These are phyloP conservation scores for Myopa tessellatipennis DNA, from an alignment of 2,888 invertebrate genomes.

Conservation along the genomic window DNA sequence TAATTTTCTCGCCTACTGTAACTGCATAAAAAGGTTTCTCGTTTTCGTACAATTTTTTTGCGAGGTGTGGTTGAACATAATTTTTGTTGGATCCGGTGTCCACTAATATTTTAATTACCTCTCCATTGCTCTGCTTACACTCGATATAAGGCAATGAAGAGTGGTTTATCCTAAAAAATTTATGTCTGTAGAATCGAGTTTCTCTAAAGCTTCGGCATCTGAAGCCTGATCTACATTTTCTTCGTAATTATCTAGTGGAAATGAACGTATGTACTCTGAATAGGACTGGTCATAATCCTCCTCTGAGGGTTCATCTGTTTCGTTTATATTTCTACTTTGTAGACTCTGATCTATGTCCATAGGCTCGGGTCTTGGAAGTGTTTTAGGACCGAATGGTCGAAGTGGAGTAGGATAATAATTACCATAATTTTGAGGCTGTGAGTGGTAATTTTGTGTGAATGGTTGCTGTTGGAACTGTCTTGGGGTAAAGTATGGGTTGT, in stretches of 20 bases:
- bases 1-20: too few species aligned
- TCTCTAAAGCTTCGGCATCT: background rate
- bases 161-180: conserved; percentile 26
- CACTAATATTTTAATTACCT: conserved; percentile 12
- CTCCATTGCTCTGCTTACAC: conserved; percentile 5
- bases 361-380: too few species aligned
- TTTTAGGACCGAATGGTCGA: too few species aligned
- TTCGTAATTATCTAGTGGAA: background rate
- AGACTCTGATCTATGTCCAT: conserved; percentile 23
- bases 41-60: too few species aligned
- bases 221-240: background rate
- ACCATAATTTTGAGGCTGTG: too few species aligned
- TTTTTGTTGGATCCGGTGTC: conserved; percentile 34
- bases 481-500: background rate
- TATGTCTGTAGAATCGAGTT: background rate
- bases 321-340: conserved; percentile 22
- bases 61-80: too few species aligned
- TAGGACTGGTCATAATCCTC: too few species aligned
- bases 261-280: background rate
- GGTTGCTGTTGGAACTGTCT: background rate
- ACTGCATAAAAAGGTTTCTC: too few species aligned
- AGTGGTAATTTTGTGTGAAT: background rate
- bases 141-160: conserved; percentile 23
- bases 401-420: too few species aligned
- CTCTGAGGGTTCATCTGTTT: too few species aligned